Percentiles rank a stretch among this genome's conserved stretches.
Evolutionary conservation across 1,140 invertebrate genomes (phyloP).

Genomic region (Pseudachorutes palmiensis): DNA sequence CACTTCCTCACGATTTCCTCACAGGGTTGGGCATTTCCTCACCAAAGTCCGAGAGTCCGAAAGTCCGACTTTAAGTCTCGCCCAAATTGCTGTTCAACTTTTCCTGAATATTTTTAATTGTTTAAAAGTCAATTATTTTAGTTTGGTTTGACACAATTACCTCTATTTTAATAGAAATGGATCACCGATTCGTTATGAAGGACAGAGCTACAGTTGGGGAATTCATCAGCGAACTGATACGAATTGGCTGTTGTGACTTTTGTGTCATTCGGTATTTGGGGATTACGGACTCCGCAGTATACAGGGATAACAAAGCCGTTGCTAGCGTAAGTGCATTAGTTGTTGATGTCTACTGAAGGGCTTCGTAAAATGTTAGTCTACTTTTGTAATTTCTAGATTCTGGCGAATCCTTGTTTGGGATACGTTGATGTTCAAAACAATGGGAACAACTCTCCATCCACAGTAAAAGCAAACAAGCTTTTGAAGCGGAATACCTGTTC

Average conservation of each 20-base stretch:
- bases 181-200: neutral
- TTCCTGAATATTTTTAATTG: no score
- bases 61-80: no score
- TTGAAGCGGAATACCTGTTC: slow-evolving; percentile 45
- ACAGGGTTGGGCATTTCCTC: no score
- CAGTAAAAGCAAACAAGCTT: slow-evolving; percentile 10
- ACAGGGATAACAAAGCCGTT: slow-evolving; percentile 14
- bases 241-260: slow-evolving; percentile 32
- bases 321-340: slow-evolving; percentile 11
- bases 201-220: neutral
- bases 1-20: no score
- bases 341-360: no score
- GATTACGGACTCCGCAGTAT: slow-evolving; percentile 21
- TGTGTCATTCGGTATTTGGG: slow-evolving; percentile 34
- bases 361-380: no score
- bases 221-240: neutral
- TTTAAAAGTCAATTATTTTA: no score
- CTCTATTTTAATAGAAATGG: no score
- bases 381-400: neutral
- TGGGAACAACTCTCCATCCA: no score
- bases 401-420: neutral
- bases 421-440: neutral
- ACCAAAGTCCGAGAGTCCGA: no score
- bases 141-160: no score
- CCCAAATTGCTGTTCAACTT: no score